These are phyloP conservation scores for Xestia c-nigrum DNA, from an alignment of 2,888 invertebrate genomes.

Conservation along the genomic window DNA sequence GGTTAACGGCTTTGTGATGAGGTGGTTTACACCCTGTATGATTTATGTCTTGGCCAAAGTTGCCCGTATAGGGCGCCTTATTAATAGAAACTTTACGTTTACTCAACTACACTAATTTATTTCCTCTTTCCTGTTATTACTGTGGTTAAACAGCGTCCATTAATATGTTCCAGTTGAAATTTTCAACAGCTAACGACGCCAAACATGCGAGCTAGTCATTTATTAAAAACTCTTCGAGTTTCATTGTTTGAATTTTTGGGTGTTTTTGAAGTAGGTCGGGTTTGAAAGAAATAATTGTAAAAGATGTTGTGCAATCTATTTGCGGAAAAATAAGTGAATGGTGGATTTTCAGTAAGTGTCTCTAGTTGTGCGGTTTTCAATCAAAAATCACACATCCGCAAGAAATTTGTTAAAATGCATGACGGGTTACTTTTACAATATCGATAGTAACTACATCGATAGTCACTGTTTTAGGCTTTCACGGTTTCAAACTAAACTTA, in stretches of 20 bases:
- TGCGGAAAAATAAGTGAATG: neutral
- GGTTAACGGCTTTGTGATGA: too few species aligned
- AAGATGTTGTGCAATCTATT: neutral
- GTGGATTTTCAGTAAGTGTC: neutral
- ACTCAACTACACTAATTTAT: slow-evolving; percentile 30
- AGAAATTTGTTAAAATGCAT: neutral
- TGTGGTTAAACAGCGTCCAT: slow-evolving; percentile 12
- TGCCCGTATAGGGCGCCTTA: neutral
- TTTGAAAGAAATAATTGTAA: neutral
- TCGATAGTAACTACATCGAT: too few species aligned
- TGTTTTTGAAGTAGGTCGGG: neutral
- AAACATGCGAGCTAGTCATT: slow-evolving; percentile 46
- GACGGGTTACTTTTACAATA: too few species aligned
- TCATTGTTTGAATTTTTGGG: neutral
- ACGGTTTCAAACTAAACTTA: too few species aligned
- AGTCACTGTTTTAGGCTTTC: too few species aligned
- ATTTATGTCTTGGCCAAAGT: neutral
- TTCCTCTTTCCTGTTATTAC: slow-evolving; percentile 43
- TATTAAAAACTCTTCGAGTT: slow-evolving; percentile 41
- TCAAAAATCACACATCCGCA: neutral
- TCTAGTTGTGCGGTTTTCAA: neutral
- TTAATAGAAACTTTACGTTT: slow-evolving; percentile 35
- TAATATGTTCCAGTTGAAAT: slow-evolving; percentile 41
- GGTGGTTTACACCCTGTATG: too few species aligned
- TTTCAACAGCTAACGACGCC: slow-evolving; percentile 39